A percentile compares a stretch with the other conserved stretches of the same genome.
Evolutionary conservation across 2,797 vertebrate species (phyloP).

Genomic region (Sus cebifrons): DNA sequence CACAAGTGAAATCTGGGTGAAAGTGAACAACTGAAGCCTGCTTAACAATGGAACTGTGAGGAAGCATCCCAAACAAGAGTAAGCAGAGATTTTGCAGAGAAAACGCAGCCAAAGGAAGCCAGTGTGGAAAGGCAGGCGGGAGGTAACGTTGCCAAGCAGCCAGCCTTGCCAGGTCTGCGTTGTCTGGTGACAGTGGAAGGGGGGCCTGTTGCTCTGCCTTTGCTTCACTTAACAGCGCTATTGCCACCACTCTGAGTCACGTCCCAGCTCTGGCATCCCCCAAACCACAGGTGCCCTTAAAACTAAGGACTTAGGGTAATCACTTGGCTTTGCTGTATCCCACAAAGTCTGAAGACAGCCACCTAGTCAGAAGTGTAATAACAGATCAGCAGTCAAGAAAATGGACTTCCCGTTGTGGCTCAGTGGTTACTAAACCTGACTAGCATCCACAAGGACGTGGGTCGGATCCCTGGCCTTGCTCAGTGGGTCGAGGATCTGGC

Average conservation of each 20-base stretch:
- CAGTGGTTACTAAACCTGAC: too few species aligned
- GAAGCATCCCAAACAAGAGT: neutral
- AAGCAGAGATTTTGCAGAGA: neutral
- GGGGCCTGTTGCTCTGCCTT: neutral
- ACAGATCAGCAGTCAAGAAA: neutral
- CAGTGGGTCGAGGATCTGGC: too few species aligned
- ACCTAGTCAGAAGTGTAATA: neutral
- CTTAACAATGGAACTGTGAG: neutral
- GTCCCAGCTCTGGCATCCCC: neutral
- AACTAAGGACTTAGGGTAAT: neutral
- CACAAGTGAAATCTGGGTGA: neutral
- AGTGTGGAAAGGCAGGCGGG: neutral
- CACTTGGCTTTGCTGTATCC: neutral
- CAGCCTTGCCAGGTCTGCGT: neutral
- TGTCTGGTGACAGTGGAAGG: neutral
- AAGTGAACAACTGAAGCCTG: neutral
- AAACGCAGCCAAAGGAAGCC: neutral
- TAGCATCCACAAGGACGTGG: too few species aligned
- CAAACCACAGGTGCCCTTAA: neutral
- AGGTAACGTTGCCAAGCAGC: neutral
- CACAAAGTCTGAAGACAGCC: neutral
- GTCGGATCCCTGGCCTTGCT: too few species aligned
- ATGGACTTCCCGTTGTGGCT: too few species aligned
- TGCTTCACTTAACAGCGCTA: neutral
- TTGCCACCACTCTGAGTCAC: neutral